A percentile compares a stretch with the other conserved stretches of the same genome.
Conservation (phyloP, 2,113 vertebrate species). For the Bagarius yarrelli region DNA sequence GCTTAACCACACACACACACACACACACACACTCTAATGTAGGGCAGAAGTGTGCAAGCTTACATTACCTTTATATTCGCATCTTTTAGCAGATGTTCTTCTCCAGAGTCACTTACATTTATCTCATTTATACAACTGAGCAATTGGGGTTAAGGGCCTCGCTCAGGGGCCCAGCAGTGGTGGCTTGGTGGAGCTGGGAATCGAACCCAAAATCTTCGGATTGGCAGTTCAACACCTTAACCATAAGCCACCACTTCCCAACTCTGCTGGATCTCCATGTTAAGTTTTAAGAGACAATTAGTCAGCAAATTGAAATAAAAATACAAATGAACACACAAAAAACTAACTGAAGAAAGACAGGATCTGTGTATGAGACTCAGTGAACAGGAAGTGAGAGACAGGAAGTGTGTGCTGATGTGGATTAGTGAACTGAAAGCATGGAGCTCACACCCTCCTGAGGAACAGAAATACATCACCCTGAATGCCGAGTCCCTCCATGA, state of each 20-base stretch:
- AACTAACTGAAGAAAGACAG: neutral
- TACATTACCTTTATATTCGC: no score
- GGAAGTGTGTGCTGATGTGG: neutral
- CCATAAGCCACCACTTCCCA: no score
- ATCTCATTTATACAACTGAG: no score
- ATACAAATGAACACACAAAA: neutral
- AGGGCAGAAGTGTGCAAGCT: neutral
- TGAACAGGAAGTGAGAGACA: neutral
- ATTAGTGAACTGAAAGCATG: neutral
- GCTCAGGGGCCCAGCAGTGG: no score
- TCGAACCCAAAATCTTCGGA: no score
- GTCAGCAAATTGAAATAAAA: neutral
- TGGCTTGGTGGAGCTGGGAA: no score
- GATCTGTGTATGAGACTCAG: no score
- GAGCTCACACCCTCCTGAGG: neutral
- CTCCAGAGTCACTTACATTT: no score
- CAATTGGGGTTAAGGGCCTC: no score
- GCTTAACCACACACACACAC: neutral
- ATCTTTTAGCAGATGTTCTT: no score
- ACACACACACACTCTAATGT: neutral
- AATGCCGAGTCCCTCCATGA: slow-evolving; percentile 60
- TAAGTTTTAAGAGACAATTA: neutral
- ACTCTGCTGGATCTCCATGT: neutral
- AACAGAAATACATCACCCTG: slow-evolving; percentile 56
- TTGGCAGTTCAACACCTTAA: no score